These are phyloP conservation scores for Pimpla rufipes DNA, from an alignment of 2,888 invertebrate genomes.

Conservation along the genomic window DNA sequence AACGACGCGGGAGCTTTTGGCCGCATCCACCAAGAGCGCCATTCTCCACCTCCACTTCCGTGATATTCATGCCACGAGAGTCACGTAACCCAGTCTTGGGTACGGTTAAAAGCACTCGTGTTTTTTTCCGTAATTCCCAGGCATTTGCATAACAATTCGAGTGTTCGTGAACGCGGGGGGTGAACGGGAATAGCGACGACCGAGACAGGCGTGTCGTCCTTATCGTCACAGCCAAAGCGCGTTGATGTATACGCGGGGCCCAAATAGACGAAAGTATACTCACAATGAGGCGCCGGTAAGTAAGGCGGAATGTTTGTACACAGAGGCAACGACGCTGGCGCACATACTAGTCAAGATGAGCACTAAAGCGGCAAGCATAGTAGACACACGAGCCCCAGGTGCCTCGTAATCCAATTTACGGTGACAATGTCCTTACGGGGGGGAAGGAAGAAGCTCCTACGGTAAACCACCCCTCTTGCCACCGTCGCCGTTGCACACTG, in stretches of 20 bases:
- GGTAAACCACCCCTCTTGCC: slow-evolving; percentile 29
- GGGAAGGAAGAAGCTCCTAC: slow-evolving; percentile 41
- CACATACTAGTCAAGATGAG: slow-evolving; percentile 14
- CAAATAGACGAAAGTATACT: neutral
- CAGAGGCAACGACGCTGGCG: neutral
- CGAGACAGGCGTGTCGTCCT: slow-evolving; percentile 35
- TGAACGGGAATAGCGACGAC: slow-evolving; percentile 33
- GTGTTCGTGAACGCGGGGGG: slow-evolving; percentile 8
- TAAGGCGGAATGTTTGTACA: slow-evolving; percentile 6
- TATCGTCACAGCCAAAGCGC: slow-evolving; percentile 5
- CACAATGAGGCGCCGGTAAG: neutral
- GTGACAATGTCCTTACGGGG: slow-evolving; percentile 37
- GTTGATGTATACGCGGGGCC: neutral
- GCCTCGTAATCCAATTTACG: slow-evolving; percentile 59
- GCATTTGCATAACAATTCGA: slow-evolving; percentile 59
- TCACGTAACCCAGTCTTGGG: slow-evolving; percentile 36
- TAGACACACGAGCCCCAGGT: slow-evolving; percentile 48
- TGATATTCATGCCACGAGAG: slow-evolving; percentile 53
- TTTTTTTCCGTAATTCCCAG: slow-evolving; percentile 45
- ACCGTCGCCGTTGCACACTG: slow-evolving; percentile 24
- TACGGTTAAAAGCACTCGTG: slow-evolving; percentile 32
- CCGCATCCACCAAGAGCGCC: slow-evolving; percentile 28
- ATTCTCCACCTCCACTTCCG: slow-evolving; percentile 47
- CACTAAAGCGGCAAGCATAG: slow-evolving; percentile 41
- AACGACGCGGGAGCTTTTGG: slow-evolving; percentile 51